Evolutionary conservation across 92 coral and sea anemone genomes (phyloP).

Genomic region (Scolanthus callimorphus): DNA sequence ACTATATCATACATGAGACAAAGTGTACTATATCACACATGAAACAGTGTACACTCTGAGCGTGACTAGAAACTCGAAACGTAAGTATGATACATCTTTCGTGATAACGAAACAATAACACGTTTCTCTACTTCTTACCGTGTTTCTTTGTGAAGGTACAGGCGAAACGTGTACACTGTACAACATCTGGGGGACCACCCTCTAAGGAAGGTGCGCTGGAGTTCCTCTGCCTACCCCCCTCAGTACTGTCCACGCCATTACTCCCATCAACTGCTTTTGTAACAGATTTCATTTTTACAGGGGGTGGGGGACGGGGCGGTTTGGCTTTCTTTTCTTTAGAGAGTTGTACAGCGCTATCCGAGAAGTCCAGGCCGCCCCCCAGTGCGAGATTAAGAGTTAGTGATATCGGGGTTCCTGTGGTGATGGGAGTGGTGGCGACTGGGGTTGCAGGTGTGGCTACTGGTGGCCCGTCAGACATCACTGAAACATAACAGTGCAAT

Average conservation of each 20-base stretch:
- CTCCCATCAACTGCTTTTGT: conserved; percentile 20
- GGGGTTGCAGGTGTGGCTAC: conserved; percentile 56
- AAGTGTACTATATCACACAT: too few relatives aligned
- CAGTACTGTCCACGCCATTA: conserved; percentile 46
- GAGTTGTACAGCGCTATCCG: conserved; percentile 28
- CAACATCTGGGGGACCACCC: conserved; percentile 65
- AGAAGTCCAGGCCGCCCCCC: conserved; percentile 38
- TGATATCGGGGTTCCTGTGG: conserved; percentile 37
- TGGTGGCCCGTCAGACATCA: conserved; percentile 53
- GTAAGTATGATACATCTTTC: too few relatives aligned
- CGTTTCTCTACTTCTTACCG: too few relatives aligned
- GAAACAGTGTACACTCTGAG: too few relatives aligned
- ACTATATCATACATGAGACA: too few relatives aligned
- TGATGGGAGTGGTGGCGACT: conserved; percentile 59
- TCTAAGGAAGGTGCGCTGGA: conserved; percentile 29
- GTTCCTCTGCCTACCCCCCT: conserved; percentile 38
- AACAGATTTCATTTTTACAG: conserved; percentile 39
- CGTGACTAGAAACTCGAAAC: too few relatives aligned
- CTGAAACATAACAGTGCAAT: conserved; percentile 28
- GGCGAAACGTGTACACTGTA: conserved; percentile 84
- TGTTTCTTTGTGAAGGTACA: conserved; percentile 88
- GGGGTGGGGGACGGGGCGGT: conserved; percentile 76
- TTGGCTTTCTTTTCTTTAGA: conserved; percentile 51
- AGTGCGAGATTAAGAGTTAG: conserved; percentile 51
- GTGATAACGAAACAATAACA: too few relatives aligned